These are phyloP conservation scores for Maniola hyperantus DNA, from an alignment of 2,888 invertebrate genomes.

Conservation along the genomic window DNA sequence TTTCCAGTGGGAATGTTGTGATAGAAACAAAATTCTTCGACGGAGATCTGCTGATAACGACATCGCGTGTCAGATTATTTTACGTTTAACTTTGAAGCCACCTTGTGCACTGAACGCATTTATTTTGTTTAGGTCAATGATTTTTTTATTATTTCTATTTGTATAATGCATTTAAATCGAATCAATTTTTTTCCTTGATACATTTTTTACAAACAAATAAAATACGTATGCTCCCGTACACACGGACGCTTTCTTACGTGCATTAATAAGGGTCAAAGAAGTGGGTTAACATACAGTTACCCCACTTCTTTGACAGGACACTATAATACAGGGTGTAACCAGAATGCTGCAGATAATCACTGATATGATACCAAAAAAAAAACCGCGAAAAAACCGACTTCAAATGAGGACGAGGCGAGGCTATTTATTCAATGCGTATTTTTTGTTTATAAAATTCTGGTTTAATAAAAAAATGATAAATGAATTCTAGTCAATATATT, in stretches of 20 bases:
- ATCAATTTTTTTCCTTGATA: not conserved
- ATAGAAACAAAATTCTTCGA: slow-evolving; percentile 99
- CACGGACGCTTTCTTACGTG: too few relatives aligned
- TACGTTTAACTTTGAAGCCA: slow-evolving; percentile 78
- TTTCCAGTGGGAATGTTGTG: slow-evolving; percentile 95
- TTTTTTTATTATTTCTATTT: slow-evolving; percentile 8
- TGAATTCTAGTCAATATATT: slow-evolving; percentile 14
- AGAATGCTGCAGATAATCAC: too few relatives aligned
- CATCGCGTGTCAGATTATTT: slow-evolving; percentile 96
- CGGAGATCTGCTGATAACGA: slow-evolving; percentile 95
- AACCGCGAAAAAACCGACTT: not conserved
- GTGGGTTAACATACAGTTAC: too few relatives aligned
- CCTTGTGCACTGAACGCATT: not conserved
- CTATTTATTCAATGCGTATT: not conserved
- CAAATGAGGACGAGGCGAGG: not conserved
- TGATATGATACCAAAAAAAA: too few relatives aligned
- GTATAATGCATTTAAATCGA: slow-evolving; percentile 9
- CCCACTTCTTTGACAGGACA: too few relatives aligned
- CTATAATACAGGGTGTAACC: too few relatives aligned
- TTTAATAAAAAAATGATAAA: too few relatives aligned
- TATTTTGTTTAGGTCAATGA: slow-evolving; percentile 29
- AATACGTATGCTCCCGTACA: not conserved
- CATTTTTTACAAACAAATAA: not conserved
- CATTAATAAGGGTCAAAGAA: too few relatives aligned
- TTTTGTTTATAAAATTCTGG: too few relatives aligned